Conservation (phyloP, 2,113 vertebrate genomes). For the Polypterus senegalus region DNA sequence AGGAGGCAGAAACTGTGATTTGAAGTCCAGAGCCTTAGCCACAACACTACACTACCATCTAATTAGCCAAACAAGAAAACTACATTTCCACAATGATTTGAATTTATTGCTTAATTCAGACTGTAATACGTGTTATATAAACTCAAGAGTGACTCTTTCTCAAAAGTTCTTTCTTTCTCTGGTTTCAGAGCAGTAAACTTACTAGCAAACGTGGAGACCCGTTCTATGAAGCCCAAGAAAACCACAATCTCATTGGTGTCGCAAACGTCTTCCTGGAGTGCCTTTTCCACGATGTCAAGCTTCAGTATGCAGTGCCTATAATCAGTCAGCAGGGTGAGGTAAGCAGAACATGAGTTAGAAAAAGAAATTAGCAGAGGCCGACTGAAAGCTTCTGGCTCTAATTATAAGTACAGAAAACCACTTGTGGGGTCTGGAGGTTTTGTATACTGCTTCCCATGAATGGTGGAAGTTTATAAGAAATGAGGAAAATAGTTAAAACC, state of each 20-base stretch:
- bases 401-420: too few relatives aligned
- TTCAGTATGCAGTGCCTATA: slow-evolving; percentile 92
- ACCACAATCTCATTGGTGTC: slow-evolving; percentile 91
- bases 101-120: neutral
- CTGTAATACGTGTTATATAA: neutral
- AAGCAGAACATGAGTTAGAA: slow-evolving; percentile 15
- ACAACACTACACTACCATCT: too few relatives aligned
- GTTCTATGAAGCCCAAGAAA: slow-evolving; percentile 92
- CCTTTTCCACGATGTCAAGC: slow-evolving; percentile 84
- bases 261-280: slow-evolving; percentile 94
- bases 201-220: slow-evolving; percentile 69
- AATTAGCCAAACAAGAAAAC: too few relatives aligned
- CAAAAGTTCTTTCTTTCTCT: neutral
- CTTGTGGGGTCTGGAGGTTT: too few relatives aligned
- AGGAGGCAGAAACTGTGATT: too few relatives aligned
- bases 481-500: too few relatives aligned
- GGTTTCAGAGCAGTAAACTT: slow-evolving; percentile 52
- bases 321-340: slow-evolving; percentile 99
- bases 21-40: too few relatives aligned
- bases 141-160: too few relatives aligned
- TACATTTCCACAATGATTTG: neutral
- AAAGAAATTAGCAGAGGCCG: too few relatives aligned
- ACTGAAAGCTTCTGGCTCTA: too few relatives aligned
- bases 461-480: too few relatives aligned
- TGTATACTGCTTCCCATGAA: too few relatives aligned